Percentiles rank a stretch among this genome's conserved stretches.
Conservation (phyloP, 1,140 invertebrate genomes). For the Saxidomus purpurata region DNA sequence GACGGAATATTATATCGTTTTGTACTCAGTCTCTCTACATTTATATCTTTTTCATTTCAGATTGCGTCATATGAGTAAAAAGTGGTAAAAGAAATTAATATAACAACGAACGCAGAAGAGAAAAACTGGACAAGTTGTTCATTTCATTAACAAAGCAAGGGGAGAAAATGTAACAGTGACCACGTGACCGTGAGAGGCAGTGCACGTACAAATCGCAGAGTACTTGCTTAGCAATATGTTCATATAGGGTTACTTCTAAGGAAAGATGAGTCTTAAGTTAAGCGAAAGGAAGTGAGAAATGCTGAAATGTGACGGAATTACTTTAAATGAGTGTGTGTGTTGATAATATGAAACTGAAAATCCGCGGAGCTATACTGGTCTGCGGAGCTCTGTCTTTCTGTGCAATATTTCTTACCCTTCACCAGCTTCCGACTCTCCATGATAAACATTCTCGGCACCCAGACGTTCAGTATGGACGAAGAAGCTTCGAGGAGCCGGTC, state of each 20-base stretch:
- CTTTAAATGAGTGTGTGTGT: slow-evolving; percentile 41
- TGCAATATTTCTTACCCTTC: slow-evolving; percentile 51
- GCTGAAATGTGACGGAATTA: slow-evolving; percentile 4
- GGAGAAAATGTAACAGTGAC: not conserved
- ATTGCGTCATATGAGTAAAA: not conserved
- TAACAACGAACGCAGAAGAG: no score
- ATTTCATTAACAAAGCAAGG: not conserved
- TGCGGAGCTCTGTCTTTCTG: slow-evolving; percentile 55
- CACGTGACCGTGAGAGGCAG: no score
- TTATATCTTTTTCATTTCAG: not conserved
- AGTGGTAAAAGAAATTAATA: not conserved
- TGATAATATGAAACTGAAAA: slow-evolving; percentile 64
- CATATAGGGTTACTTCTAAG: not conserved
- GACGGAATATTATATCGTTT: no score
- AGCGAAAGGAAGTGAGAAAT: not conserved
- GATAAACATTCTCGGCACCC: not conserved
- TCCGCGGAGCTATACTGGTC: slow-evolving; percentile 48
- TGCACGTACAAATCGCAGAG: not conserved
- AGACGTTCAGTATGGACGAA: not conserved
- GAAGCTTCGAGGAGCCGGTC: slow-evolving; percentile 1
- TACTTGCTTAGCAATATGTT: not conserved
- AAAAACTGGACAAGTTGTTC: not conserved
- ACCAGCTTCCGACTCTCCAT: slow-evolving; percentile 46
- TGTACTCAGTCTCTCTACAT: no score
- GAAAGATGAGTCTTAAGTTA: not conserved